Evolutionary conservation across 2,113 vertebrate species (phyloP).

Genomic region (Zosterops hypoxanthus): DNA sequence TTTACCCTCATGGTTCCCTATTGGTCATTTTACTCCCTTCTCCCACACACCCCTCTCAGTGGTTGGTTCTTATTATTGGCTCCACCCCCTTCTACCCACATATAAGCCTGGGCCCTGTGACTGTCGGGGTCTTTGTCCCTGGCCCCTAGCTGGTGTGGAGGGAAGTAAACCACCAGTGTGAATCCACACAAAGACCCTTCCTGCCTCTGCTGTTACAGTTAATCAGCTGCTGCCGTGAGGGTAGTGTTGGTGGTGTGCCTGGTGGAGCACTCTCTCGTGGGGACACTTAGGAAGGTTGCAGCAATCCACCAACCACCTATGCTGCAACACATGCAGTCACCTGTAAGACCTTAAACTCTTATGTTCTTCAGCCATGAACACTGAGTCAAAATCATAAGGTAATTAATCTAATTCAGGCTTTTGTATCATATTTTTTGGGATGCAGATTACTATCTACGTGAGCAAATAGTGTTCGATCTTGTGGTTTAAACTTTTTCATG

Average conservation of each 20-base stretch:
- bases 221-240: background rate
- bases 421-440: background rate
- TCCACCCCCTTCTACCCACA: background rate
- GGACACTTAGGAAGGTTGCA: background rate
- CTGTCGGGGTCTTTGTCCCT: background rate
- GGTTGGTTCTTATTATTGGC: background rate
- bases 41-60: background rate
- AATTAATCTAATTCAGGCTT: background rate
- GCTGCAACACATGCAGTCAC: background rate
- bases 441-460: background rate
- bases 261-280: background rate
- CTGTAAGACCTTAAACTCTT: background rate
- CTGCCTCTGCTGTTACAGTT: background rate
- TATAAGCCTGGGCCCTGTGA: no score
- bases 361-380: background rate
- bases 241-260: background rate
- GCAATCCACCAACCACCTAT: background rate
- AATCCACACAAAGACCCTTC: background rate
- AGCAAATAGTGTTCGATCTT: background rate
- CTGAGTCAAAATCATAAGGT: background rate
- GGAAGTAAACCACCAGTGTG: background rate
- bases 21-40: background rate
- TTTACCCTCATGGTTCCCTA: background rate
- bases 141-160: background rate
- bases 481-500: slow-evolving; percentile 20